phyloP scores from a whole-genome alignment of 2,888 invertebrate species.

The Timema cristinae region DNA sequence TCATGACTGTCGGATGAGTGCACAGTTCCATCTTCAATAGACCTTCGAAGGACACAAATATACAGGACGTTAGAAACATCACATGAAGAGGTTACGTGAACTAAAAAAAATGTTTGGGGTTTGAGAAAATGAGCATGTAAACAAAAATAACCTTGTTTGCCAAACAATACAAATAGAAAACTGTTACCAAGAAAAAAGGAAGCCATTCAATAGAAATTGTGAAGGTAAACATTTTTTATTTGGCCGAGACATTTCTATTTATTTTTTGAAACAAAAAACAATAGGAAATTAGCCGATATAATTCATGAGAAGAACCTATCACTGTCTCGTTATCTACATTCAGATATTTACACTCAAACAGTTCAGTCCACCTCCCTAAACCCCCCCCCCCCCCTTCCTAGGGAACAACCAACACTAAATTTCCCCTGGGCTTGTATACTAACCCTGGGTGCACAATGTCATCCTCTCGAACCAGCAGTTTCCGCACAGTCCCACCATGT shows the following conservation, averaged over 20 bases:
- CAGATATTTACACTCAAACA: too few relatives aligned
- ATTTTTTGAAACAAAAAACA: neutral
- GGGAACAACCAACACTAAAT: too few relatives aligned
- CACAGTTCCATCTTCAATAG: slow-evolving; percentile 75
- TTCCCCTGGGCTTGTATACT: slow-evolving; percentile 41
- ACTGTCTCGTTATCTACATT: too few relatives aligned
- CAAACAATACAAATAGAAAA: too few relatives aligned
- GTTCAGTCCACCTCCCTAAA: too few relatives aligned
- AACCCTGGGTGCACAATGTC: slow-evolving; percentile 77
- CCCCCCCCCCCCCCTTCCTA: too few relatives aligned
- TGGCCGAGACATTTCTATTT: neutral
- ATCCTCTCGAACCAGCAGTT: slow-evolving; percentile 77
- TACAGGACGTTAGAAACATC: slow-evolving; percentile 18
- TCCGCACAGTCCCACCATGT: slow-evolving; percentile 74
- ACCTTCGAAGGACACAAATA: slow-evolving; percentile 53
- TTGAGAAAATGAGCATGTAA: too few relatives aligned
- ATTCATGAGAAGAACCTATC: neutral
- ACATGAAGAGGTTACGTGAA: neutral
- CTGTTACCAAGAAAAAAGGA: too few relatives aligned
- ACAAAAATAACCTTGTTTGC: too few relatives aligned
- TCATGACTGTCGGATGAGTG: slow-evolving; percentile 93
- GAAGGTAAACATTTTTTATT: neutral
- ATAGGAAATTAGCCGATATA: neutral
- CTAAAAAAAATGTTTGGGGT: too few relatives aligned
- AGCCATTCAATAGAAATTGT: too few relatives aligned